phyloP scores from a whole-genome alignment of 2,888 invertebrate species.

The Chorisops tibialis region DNA sequence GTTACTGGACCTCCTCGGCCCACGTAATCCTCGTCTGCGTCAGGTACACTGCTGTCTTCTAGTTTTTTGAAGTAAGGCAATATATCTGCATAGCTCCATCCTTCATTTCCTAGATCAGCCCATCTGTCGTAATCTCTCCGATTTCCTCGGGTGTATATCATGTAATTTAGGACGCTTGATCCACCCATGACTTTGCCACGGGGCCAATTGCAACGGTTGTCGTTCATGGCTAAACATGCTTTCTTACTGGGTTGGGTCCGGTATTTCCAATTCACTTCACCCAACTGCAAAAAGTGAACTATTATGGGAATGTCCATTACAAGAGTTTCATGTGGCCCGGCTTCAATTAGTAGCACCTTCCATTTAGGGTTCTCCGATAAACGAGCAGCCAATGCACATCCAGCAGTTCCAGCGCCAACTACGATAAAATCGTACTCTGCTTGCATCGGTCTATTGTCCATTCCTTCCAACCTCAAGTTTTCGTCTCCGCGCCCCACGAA shows the following conservation, averaged over 20 bases:
- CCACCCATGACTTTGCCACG: conserved; percentile 81
- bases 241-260: conserved; percentile 71
- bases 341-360: conserved; percentile 67
- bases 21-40: conserved; percentile 53
- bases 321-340: conserved; percentile 66
- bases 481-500: conserved; percentile 47
- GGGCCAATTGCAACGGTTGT: conserved; percentile 73
- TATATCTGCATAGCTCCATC: conserved; percentile 71
- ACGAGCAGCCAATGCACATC: conserved; percentile 71
- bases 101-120: conserved; percentile 66
- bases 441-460: conserved; percentile 44
- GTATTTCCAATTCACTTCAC: conserved; percentile 74
- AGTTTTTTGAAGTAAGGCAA: conserved; percentile 75
- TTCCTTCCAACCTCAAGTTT: conserved; percentile 46
- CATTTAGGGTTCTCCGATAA: conserved; percentile 67
- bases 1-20: conserved; percentile 57
- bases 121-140: conserved; percentile 72
- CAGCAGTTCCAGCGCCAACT: conserved; percentile 78
- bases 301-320: conserved; percentile 74
- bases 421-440: conserved; percentile 71
- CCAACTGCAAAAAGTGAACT: conserved; percentile 68
- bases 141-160: conserved; percentile 74
- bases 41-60: conserved; percentile 65
- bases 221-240: conserved; percentile 72
- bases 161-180: conserved; percentile 73